phyloP scores from a whole-genome alignment of 2,113 vertebrate genomes.

The Cebus imitator region DNA sequence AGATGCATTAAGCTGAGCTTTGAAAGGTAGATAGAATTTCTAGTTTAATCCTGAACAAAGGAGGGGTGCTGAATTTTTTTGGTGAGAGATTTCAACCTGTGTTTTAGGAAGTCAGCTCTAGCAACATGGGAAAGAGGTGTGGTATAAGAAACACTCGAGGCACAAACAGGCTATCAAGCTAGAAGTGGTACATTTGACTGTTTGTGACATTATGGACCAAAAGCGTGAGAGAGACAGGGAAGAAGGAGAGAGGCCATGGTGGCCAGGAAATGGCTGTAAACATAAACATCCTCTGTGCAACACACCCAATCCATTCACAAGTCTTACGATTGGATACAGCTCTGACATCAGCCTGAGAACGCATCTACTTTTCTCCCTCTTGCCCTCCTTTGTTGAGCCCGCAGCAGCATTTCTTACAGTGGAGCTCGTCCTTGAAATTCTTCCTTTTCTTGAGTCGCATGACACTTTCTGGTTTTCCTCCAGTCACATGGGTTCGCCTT shows the following conservation, averaged over 20 bases:
- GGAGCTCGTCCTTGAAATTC: neutral
- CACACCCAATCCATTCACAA: neutral
- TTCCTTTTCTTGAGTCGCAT: neutral
- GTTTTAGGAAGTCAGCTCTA: neutral
- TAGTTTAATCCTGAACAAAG: neutral
- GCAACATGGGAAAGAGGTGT: neutral
- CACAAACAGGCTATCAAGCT: neutral
- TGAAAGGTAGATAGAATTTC: neutral
- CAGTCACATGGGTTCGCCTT: accelerated
- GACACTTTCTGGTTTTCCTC: neutral
- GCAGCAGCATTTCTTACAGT: neutral
- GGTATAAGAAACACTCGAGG: neutral
- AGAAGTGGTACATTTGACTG: neutral
- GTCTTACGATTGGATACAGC: neutral
- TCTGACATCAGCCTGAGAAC: neutral
- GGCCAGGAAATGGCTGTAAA: neutral
- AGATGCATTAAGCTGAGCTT: neutral
- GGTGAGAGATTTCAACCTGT: neutral
- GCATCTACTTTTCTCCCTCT: neutral
- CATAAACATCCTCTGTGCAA: accelerated
- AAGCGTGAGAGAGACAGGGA: neutral
- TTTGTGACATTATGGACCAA: neutral
- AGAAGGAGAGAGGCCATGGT: neutral
- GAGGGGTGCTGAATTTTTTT: neutral
- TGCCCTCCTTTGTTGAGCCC: neutral